Conservation (phyloP, 2,888 invertebrate genomes). For the Cantharis rufa region DNA sequence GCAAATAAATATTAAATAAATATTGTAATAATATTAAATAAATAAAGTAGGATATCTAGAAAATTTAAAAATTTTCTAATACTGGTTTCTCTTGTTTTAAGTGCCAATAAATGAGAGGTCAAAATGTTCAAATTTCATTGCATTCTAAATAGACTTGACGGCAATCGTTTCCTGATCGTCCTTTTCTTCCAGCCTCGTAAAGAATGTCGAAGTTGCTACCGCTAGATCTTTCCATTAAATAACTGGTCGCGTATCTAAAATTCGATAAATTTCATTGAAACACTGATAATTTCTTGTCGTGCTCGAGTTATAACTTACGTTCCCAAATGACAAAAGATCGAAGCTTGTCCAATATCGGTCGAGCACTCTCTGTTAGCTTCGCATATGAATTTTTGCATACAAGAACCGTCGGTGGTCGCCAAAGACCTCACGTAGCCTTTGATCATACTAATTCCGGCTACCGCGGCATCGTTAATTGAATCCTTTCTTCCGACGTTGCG, state of each 20-base stretch:
- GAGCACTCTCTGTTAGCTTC: conserved; percentile 89
- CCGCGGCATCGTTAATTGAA: conserved; percentile 86
- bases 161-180: conserved; percentile 85
- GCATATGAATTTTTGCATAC: conserved; percentile 86
- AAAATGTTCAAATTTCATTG: conserved; percentile 71
- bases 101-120: background rate
- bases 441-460: conserved; percentile 85
- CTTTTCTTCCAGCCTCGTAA: conserved; percentile 84
- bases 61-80: conserved; percentile 13
- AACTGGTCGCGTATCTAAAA: conserved; percentile 83
- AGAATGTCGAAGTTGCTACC: conserved; percentile 76
- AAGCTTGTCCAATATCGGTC: conserved; percentile 77
- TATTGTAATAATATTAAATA: conserved; percentile 6
- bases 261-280: background rate
- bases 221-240: conserved; percentile 76
- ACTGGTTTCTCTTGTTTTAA: conserved; percentile 12
- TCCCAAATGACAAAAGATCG: conserved; percentile 90
- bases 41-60: conserved; percentile 9
- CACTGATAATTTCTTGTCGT: no score
- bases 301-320: conserved; percentile 66
- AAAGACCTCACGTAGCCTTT: conserved; percentile 87
- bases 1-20: conserved; percentile 14
- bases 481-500: conserved; percentile 85
- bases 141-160: conserved; percentile 83
- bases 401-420: conserved; percentile 76